Percentiles rank a stretch among this genome's conserved stretches.
These are phyloP conservation scores for Clinocottus analis DNA, from an alignment of 2,113 vertebrate genomes.

Conservation along the genomic window DNA sequence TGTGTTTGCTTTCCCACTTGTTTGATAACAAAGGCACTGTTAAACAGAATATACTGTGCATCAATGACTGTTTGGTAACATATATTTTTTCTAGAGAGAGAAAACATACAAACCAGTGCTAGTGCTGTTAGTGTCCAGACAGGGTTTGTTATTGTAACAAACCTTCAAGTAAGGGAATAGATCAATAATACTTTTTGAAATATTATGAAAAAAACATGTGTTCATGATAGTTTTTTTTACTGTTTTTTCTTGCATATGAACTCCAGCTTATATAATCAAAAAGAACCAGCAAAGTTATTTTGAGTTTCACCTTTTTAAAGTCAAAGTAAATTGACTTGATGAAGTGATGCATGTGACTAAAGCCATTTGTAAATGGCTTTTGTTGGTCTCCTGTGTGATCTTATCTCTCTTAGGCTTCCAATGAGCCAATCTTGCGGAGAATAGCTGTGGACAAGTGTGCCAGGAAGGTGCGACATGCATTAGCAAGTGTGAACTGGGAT, in stretches of 20 bases:
- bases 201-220: background rate
- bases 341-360: background rate
- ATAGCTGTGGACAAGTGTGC: slow-evolving; percentile 97
- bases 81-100: no score
- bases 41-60: no score
- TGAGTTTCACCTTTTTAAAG: background rate
- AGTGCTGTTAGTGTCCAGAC: background rate
- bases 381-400: slow-evolving; percentile 7
- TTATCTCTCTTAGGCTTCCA: slow-evolving; percentile 84
- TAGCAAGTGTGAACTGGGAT: slow-evolving; percentile 96
- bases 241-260: background rate
- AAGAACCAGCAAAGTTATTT: background rate
- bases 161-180: background rate
- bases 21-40: no score
- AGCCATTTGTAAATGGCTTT: background rate
- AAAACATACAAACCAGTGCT: background rate
- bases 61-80: no score
- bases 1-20: background rate
- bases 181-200: background rate
- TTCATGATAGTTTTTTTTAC: background rate
- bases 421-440: slow-evolving; percentile 93
- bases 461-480: slow-evolving; percentile 92
- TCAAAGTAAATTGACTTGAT: background rate
- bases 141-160: background rate
- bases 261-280: background rate